phyloP scores from a whole-genome alignment of 2,113 vertebrate genomes.

The Euleptes europaea region DNA sequence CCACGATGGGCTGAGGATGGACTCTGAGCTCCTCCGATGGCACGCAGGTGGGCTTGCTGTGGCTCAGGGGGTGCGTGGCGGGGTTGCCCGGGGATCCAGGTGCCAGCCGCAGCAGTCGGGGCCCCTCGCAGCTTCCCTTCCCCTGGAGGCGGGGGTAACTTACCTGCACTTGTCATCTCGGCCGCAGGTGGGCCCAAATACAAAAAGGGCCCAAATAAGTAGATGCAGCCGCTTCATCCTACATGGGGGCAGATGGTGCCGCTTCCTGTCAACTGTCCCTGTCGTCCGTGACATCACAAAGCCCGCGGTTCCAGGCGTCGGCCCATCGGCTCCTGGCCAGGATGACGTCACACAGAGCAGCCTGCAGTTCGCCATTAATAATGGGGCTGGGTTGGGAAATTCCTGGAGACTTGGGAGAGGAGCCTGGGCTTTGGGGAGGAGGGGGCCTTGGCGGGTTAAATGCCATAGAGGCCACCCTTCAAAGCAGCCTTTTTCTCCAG shows the following conservation, averaged over 20 bases:
- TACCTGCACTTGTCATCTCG: neutral
- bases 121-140: neutral
- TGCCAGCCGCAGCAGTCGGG: no score
- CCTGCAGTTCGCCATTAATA: neutral
- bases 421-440: no score
- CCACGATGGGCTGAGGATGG: no score
- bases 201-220: neutral
- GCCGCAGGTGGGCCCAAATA: neutral
- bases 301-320: neutral
- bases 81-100: neutral
- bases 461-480: no score
- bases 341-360: neutral
- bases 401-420: no score
- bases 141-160: neutral
- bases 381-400: no score
- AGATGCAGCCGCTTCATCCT: neutral
- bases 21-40: no score
- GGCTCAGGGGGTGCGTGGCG: no score
- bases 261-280: accelerated
- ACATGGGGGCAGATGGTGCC: neutral
- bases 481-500: no score
- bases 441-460: no score
- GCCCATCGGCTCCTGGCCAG: neutral
- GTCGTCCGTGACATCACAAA: neutral
- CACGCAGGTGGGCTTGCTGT: no score